These are phyloP conservation scores for Merluccius polli DNA, from an alignment of 2,797 vertebrate genomes.

Conservation along the genomic window DNA sequence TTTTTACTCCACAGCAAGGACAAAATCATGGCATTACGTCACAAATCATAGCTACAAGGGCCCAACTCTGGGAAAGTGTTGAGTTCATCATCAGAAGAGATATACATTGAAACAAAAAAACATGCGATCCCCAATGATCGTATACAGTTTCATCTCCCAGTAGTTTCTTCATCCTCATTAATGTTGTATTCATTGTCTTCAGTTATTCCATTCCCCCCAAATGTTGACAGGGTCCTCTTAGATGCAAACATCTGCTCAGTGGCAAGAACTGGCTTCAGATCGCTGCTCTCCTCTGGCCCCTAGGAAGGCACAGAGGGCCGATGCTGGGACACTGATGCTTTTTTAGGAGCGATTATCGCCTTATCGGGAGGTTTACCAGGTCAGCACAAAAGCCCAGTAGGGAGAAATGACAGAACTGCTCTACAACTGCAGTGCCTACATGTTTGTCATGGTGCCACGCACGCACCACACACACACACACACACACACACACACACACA, in stretches of 20 bases:
- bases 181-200: not conserved
- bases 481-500: not conserved
- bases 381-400: constrained; percentile 33
- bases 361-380: constrained; percentile 28
- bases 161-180: not conserved
- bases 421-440: not conserved
- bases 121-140: not conserved
- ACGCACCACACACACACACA: not conserved
- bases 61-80: not conserved
- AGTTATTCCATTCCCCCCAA: constrained; percentile 11
- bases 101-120: not conserved
- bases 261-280: not conserved
- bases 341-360: constrained; percentile 41
- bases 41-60: not conserved
- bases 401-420: constrained; percentile 20
- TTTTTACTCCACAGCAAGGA: not conserved
- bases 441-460: not conserved
- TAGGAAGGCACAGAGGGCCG: constrained; percentile 18
- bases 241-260: constrained; percentile 5
- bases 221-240: constrained; percentile 20
- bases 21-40: not conserved
- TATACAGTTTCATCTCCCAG: not conserved
- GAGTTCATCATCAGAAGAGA: not conserved
- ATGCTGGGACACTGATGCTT: constrained; percentile 23
- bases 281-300: constrained; percentile 3